phyloP scores from a whole-genome alignment of 92 coral and sea anemone genomes.

The Palythoa grandiflora region DNA sequence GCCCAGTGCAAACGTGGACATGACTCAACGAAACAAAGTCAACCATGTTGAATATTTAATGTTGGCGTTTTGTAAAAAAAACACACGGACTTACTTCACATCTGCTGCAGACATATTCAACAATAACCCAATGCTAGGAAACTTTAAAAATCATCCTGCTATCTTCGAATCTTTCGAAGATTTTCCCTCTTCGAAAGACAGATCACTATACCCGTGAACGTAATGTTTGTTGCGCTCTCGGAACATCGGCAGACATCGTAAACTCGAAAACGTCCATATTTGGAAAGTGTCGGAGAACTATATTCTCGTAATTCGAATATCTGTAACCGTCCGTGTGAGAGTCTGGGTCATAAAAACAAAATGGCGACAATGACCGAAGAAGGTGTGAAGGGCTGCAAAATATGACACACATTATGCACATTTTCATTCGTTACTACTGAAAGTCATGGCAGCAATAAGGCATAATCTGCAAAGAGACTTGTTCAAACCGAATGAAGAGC shows the following conservation, averaged over 20 bases:
- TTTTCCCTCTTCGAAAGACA: slow-evolving; percentile 23
- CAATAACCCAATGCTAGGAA: slow-evolving; percentile 58
- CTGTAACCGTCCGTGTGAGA: slow-evolving; percentile 6
- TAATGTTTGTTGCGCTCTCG: slow-evolving; percentile 21
- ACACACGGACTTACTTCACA: slow-evolving; percentile 60
- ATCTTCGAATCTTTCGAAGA: slow-evolving; percentile 39
- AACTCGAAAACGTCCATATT: slow-evolving; percentile 22
- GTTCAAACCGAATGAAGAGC: slow-evolving; percentile 95
- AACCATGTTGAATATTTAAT: slow-evolving; percentile 32
- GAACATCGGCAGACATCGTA: slow-evolving; percentile 2
- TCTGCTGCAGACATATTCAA: slow-evolving; percentile 63
- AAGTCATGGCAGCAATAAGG: slow-evolving; percentile 94
- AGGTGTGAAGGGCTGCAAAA: neutral
- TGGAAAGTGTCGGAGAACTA: slow-evolving; percentile 12
- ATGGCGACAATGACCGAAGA: slow-evolving; percentile 45
- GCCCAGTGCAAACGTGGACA: too few relatives aligned
- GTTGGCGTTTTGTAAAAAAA: slow-evolving; percentile 2
- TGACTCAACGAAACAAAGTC: slow-evolving; percentile 24
- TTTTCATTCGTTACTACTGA: neutral
- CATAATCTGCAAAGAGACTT: slow-evolving; percentile 95
- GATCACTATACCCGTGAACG: slow-evolving; percentile 13
- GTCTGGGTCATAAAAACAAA: slow-evolving; percentile 34
- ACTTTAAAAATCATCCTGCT: slow-evolving; percentile 48
- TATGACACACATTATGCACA: neutral
- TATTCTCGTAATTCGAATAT: neutral